Evolutionary conservation across 2,113 vertebrate genomes (phyloP), one percentile per base, ranked within the genome.

Genomic region (Tylochromis polylepis): DNA sequence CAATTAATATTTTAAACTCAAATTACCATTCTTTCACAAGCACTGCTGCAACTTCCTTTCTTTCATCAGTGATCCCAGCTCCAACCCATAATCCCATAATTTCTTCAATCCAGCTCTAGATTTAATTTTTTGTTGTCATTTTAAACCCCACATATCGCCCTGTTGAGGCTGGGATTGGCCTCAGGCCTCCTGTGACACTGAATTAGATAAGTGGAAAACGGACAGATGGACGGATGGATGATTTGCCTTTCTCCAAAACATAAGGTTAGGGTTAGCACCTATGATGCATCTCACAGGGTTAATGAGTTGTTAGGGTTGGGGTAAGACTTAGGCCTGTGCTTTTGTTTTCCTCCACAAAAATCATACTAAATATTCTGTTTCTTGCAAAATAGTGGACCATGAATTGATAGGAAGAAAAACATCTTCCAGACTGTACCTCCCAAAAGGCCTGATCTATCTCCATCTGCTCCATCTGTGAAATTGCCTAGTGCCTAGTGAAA

Each of bases 1-100:
- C 12, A 10, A 46, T 16, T 5, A 0, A 0, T 3, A 7, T 7
- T n/a, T 38, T n/a, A 1, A 22, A 43, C 38, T 70, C 38, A 72
- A 72, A 72, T 46, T 72, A 49, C 24, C 49, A 29, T 7, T 20
- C 20, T 49, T 75, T 75, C 27, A 75, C 70, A 29, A 75, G 16
- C 41, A 8, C 70, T 29, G 15, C 70, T 75, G 43, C 24, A 49
- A 29, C 70, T 75, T 75, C 43, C 43, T 49, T 3, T 75, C 15
- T 8, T 49, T 20, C 43, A 75, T 49, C 65, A 65, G 31, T 65
- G 60, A 65, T n/a, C 34, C 62, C 62, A 67, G 36, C 6, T 41
- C 34, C 41, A 22, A 67, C 34, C 22, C 62, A 67, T 67, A 67
- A 14, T 41, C 34, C 62, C 20, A 67, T 11, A 2, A 62, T 62